Percentiles rank a stretch among this genome's conserved stretches.
Conservation (phyloP, 2,113 vertebrate genomes). For the Trematocara zebra region DNA sequence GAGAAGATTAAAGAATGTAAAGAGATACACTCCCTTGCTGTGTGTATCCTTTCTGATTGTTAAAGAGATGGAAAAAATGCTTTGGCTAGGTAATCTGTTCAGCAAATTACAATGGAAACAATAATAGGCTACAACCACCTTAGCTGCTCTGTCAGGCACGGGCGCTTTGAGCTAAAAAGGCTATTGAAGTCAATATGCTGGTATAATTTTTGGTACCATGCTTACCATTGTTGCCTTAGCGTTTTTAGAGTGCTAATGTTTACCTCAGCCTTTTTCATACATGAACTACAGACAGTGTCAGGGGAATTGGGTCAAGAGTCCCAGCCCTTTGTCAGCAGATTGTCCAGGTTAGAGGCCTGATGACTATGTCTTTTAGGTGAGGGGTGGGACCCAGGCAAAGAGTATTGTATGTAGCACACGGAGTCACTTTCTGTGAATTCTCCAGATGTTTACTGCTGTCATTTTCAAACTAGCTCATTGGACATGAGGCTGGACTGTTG, state of each 20-base stretch:
- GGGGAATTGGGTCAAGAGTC: neutral
- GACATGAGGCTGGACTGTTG: neutral
- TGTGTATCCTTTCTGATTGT: neutral
- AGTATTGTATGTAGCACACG: neutral
- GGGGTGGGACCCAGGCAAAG: neutral
- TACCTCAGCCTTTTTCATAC: neutral
- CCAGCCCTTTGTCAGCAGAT: neutral
- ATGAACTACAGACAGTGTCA: neutral
- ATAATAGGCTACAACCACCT: neutral
- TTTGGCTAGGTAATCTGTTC: neutral
- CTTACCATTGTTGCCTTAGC: neutral
- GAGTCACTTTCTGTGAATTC: neutral
- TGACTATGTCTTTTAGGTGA: neutral
- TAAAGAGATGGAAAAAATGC: neutral
- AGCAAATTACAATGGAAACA: neutral
- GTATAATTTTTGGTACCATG: accelerated
- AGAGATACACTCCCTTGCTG: neutral
- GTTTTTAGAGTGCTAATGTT: neutral
- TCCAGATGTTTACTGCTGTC: neutral
- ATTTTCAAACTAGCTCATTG: neutral
- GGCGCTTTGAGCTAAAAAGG: neutral
- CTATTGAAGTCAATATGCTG: neutral
- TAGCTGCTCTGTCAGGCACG: neutral
- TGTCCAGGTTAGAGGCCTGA: neutral
- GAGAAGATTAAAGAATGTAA: neutral